Percentiles rank a stretch among this genome's conserved stretches.
Evolutionary conservation across 2,113 vertebrate species (phyloP).

Genomic region (Gorsachius goisagi): DNA sequence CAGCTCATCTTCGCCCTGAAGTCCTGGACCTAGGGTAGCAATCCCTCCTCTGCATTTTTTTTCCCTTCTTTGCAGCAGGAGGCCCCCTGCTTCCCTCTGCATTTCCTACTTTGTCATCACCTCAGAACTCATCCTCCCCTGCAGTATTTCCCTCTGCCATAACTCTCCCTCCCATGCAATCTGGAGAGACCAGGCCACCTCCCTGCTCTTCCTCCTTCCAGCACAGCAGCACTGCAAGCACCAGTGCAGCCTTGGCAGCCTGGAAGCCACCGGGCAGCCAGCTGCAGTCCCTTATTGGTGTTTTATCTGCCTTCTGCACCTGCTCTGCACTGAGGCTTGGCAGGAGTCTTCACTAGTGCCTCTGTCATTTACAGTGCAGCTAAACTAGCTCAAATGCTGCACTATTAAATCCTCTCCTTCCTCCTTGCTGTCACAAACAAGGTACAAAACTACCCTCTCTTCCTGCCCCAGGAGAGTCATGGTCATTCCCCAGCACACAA

Average conservation of each 20-base stretch:
- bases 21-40: not conserved
- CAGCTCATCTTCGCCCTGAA: not conserved
- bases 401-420: not conserved
- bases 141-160: not conserved
- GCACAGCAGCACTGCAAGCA: not conserved
- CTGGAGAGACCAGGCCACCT: not conserved
- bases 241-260: not conserved
- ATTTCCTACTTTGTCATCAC: conserved; percentile 45
- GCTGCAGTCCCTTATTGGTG: not conserved
- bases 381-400: not conserved
- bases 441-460: not conserved
- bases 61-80: not conserved
- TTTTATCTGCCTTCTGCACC: not conserved
- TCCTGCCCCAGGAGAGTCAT: not conserved
- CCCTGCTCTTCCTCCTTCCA: not conserved
- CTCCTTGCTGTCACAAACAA: not conserved
- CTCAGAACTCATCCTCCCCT: not conserved
- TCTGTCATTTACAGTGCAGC: not conserved
- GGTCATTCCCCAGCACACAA: not conserved
- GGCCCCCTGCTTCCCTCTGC: not conserved
- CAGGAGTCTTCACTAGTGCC: not conserved
- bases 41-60: not conserved
- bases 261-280: not conserved
- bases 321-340: not conserved
- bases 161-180: not conserved